Evolutionary conservation across 2,113 vertebrate species (phyloP).

Genomic region (Embiotoca jacksoni): DNA sequence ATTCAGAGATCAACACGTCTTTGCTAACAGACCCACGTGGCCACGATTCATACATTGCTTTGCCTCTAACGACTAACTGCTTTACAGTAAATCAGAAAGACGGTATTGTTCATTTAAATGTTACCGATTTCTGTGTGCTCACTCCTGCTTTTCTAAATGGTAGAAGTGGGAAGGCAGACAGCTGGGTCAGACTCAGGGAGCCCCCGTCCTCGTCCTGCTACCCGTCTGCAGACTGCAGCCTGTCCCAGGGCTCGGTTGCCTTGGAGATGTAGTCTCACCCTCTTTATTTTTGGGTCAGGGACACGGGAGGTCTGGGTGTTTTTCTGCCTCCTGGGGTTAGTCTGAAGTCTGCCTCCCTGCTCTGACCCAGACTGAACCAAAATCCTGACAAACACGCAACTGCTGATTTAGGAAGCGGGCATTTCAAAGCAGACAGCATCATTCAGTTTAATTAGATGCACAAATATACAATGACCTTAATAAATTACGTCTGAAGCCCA

Average conservation of each 20-base stretch:
- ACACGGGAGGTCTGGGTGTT: conserved; percentile 44
- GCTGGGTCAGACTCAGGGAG: conserved; percentile 50
- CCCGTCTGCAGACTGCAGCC: conserved; percentile 27
- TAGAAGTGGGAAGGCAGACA: neutral
- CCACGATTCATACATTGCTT: no score
- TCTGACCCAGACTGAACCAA: conserved; percentile 48
- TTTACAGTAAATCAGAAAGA: neutral
- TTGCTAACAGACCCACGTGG: neutral
- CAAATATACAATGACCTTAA: no score
- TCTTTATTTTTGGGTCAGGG: conserved; percentile 66
- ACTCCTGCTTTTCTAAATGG: neutral
- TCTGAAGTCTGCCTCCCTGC: conserved; percentile 34
- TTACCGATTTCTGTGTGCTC: neutral
- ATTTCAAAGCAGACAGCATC: conserved; percentile 20
- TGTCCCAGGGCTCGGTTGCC: conserved; percentile 69
- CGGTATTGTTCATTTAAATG: neutral
- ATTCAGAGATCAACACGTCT: neutral
- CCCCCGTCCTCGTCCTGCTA: conserved; percentile 20
- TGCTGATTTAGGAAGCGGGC: neutral
- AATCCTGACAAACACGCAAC: conserved; percentile 45
- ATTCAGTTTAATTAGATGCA: no score
- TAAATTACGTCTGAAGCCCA: no score
- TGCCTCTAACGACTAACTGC: neutral
- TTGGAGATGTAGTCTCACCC: conserved; percentile 64
- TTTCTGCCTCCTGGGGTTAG: conserved; percentile 59